Percentiles rank a stretch among this genome's conserved stretches.
phyloP scores from a whole-genome alignment of 2,797 vertebrate species.

The Sebastes paucispinis region DNA sequence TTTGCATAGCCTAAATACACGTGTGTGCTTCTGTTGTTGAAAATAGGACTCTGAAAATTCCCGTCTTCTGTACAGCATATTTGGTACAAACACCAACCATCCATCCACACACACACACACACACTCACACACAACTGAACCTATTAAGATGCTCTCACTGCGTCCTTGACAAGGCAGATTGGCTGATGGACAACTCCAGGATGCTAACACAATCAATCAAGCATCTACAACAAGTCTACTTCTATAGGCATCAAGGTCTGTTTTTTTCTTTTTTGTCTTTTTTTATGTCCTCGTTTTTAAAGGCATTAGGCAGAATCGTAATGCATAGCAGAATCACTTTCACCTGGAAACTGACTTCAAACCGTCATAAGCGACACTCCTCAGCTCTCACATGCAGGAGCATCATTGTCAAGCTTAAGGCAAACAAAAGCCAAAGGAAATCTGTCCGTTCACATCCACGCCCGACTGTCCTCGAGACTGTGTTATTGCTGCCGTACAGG shows the following conservation, averaged over 20 bases:
- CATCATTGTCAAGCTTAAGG: slow-evolving; percentile 72
- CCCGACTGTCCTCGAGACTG: not conserved
- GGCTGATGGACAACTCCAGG: slow-evolving; percentile 77
- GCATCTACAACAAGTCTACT: slow-evolving; percentile 81
- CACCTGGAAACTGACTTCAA: slow-evolving; percentile 81
- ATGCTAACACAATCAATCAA: slow-evolving; percentile 78
- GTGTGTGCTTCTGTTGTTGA: slow-evolving; percentile 84
- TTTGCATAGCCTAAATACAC: slow-evolving; percentile 90
- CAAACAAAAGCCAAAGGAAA: slow-evolving; percentile 62
- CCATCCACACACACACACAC: slow-evolving; percentile 18
- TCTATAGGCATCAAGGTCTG: slow-evolving; percentile 93
- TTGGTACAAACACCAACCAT: slow-evolving; percentile 63
- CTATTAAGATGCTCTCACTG: slow-evolving; percentile 82
- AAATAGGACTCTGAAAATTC: slow-evolving; percentile 78
- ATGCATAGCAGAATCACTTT: slow-evolving; percentile 91
- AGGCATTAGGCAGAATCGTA: slow-evolving; percentile 92
- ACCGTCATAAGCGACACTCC: slow-evolving; percentile 71
- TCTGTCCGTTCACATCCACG: slow-evolving; percentile 8
- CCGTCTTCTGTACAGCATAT: slow-evolving; percentile 74
- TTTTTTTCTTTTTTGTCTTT: slow-evolving; percentile 54
- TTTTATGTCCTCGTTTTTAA: slow-evolving; percentile 70
- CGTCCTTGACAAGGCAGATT: slow-evolving; percentile 87
- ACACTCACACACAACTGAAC: slow-evolving; percentile 49
- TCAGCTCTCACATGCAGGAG: slow-evolving; percentile 59
- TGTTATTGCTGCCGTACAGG: slow-evolving; percentile 59